Evolutionary conservation across 2,797 vertebrate species (phyloP).

Genomic region (Buphagus erythrorhynchus): DNA sequence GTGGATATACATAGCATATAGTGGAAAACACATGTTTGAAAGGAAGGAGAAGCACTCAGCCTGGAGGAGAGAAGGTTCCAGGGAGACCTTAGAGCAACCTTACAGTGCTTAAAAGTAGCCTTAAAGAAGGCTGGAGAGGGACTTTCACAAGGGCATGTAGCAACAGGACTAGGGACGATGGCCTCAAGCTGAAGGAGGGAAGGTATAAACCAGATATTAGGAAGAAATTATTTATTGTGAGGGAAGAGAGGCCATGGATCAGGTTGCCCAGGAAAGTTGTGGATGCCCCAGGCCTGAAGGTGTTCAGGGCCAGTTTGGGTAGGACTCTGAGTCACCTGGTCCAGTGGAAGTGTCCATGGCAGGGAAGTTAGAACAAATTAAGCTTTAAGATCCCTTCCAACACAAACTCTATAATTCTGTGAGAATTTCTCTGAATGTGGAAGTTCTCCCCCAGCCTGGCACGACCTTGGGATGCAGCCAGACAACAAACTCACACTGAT

Average conservation of each 20-base stretch:
- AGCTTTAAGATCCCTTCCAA: not conserved
- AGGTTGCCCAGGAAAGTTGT: not conserved
- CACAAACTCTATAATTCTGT: not conserved
- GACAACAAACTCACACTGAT: not conserved
- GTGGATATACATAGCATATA: no score
- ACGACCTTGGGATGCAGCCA: fast-evolving
- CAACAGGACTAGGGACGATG: not conserved
- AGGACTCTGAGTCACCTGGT: not conserved
- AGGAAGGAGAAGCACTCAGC: not conserved
- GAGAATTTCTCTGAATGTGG: not conserved
- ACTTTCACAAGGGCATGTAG: not conserved
- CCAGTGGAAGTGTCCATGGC: not conserved
- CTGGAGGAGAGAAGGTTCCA: not conserved
- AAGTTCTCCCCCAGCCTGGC: not conserved
- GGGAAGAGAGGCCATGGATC: not conserved
- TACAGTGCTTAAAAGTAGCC: not conserved
- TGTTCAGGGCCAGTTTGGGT: not conserved
- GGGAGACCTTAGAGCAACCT: not conserved
- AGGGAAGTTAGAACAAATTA: not conserved
- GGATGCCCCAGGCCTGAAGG: not conserved
- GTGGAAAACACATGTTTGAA: not conserved
- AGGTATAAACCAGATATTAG: not conserved
- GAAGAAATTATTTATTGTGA: not conserved
- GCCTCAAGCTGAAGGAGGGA: not conserved
- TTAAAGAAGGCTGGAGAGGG: not conserved